phyloP scores from a whole-genome alignment of 1,140 invertebrate genomes.

The Tyrophagus putrescentiae region DNA sequence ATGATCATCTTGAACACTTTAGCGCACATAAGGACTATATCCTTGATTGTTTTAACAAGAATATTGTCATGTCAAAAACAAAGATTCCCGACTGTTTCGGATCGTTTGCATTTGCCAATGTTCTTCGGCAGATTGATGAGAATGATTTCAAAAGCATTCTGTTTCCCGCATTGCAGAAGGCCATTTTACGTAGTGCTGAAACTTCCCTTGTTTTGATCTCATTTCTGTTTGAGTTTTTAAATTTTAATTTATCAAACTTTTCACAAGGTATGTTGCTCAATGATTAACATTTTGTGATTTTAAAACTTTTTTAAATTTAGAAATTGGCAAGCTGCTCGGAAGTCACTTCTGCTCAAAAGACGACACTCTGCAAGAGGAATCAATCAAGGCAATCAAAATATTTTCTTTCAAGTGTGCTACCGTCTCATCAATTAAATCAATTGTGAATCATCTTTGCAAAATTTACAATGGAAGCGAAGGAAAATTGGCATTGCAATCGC shows the following conservation, averaged over 20 bases:
- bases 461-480: constrained; percentile 74
- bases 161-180: constrained; percentile 70
- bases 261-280: constrained; percentile 51
- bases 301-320: constrained; percentile 57
- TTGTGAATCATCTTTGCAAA: constrained; percentile 58
- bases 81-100: background rate
- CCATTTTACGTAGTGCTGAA: constrained; percentile 85
- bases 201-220: constrained; percentile 50
- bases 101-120: background rate
- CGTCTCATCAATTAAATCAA: constrained; percentile 45
- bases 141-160: constrained; percentile 58
- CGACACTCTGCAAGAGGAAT: constrained; percentile 52
- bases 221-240: background rate
- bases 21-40: background rate
- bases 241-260: constrained; percentile 21
- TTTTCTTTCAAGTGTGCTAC: constrained; percentile 58
- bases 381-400: constrained; percentile 48
- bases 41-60: constrained; percentile 6
- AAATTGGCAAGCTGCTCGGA: constrained; percentile 51
- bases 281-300: constrained; percentile 54
- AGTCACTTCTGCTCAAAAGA: constrained; percentile 49
- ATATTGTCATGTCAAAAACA: constrained; percentile 9
- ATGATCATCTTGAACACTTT: background rate
- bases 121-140: constrained; percentile 45
- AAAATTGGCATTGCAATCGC: constrained; percentile 70